A percentile compares a stretch with the other conserved stretches of the same genome.
Conservation (phyloP, 2,113 vertebrate genomes). For the Otolemur garnettii region DNA sequence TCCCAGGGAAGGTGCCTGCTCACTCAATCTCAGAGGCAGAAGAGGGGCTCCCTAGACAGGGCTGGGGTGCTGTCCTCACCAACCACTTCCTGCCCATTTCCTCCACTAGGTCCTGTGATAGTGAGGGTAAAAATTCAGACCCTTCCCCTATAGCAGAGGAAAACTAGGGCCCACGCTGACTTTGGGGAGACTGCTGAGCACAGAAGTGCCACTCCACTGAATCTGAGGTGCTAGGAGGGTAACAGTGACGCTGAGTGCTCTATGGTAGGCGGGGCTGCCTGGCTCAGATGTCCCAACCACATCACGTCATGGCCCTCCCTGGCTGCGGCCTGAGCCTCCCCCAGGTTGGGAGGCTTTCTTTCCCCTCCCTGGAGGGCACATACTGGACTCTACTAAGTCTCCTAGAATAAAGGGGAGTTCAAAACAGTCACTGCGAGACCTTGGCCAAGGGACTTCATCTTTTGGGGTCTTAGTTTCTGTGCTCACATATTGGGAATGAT, state of each 20-base stretch:
- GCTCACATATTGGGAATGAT: background rate
- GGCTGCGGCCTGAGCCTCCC: background rate
- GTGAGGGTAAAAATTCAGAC: background rate
- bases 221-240: background rate
- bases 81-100: background rate
- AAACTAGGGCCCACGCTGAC: background rate
- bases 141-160: background rate
- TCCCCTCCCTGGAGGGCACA: background rate
- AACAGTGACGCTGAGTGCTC: background rate
- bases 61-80: no score
- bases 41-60: background rate
- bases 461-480: background rate
- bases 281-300: constrained; percentile 69
- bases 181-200: background rate
- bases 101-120: background rate
- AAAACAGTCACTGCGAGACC: background rate
- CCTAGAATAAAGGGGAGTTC: background rate
- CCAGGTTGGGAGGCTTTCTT: background rate
- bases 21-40: background rate
- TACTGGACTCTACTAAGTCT: background rate
- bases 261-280: background rate
- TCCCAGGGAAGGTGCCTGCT: background rate
- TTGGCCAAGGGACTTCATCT: background rate
- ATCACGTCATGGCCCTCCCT: constrained; percentile 51
- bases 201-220: background rate